Evolutionary conservation across 2,888 invertebrate genomes (phyloP).

Genomic region (Andrena flavipes): DNA sequence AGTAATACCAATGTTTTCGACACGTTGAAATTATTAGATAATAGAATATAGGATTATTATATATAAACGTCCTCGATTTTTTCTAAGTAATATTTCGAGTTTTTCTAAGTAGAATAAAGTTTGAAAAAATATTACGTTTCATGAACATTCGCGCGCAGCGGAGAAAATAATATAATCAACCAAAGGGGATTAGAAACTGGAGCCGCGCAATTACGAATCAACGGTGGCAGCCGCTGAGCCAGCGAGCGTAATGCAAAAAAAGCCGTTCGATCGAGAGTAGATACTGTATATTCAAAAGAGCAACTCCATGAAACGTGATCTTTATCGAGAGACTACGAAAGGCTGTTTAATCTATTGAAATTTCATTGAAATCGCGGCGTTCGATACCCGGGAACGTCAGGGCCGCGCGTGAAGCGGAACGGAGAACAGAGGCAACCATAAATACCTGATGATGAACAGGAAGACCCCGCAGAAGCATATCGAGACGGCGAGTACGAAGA

Average conservation of each 20-base stretch:
- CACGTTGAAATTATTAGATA: too few relatives aligned
- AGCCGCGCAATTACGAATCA: not conserved
- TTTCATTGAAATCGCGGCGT: not conserved
- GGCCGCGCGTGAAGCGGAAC: not conserved
- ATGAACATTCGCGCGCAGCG: too few relatives aligned
- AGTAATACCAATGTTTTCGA: too few relatives aligned
- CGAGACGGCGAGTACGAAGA: constrained; percentile 90
- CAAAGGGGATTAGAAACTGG: not conserved
- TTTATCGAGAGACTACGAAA: not conserved
- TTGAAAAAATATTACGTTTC: not conserved
- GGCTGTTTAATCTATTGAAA: too few relatives aligned
- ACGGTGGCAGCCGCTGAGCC: not conserved
- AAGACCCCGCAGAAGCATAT: constrained; percentile 91
- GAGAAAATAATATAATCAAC: not conserved
- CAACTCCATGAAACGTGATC: too few relatives aligned
- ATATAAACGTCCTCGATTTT: too few relatives aligned
- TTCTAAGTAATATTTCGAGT: too few relatives aligned
- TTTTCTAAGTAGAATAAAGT: not conserved
- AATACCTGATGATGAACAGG: constrained; percentile 90
- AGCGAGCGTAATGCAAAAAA: not conserved
- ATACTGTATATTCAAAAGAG: too few relatives aligned
- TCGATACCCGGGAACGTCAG: not conserved
- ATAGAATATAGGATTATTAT: too few relatives aligned
- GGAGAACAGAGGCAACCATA: not conserved
- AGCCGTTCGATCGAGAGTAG: not conserved